phyloP scores from a whole-genome alignment of 2,113 vertebrate genomes.

The Caloenas nicobarica region DNA sequence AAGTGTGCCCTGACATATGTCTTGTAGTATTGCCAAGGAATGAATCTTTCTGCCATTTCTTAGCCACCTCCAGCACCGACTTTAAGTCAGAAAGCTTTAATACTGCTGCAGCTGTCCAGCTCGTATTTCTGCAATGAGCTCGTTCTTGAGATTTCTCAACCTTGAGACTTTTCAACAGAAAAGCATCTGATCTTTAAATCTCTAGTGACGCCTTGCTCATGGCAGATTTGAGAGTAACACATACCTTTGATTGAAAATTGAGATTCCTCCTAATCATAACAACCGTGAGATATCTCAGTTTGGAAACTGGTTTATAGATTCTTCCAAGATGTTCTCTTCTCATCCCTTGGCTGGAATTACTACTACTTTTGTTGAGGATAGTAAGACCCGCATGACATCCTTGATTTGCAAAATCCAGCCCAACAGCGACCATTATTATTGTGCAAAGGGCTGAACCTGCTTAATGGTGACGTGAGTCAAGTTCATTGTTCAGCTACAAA shows the following conservation, averaged over 20 bases:
- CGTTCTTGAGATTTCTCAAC: not conserved
- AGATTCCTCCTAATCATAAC: not conserved
- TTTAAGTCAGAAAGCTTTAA: not conserved
- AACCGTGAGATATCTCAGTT: rapidly evolving
- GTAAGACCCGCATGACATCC: not conserved
- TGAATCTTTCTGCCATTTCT: not conserved
- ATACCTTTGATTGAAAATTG: not conserved
- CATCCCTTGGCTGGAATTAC: not conserved
- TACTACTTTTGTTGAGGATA: not conserved
- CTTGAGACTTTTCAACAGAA: not conserved
- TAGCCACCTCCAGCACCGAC: not conserved
- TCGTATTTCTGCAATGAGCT: not conserved
- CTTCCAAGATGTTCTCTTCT: not conserved
- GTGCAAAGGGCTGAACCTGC: not conserved
- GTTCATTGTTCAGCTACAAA: not conserved
- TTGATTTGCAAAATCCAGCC: not conserved
- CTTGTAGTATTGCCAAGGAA: not conserved
- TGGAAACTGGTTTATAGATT: not conserved
- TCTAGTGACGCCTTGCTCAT: not conserved
- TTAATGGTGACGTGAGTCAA: not conserved
- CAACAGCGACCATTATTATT: not conserved
- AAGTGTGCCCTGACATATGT: not conserved
- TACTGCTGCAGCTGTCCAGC: not conserved
- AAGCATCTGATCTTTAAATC: not conserved
- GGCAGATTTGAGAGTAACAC: not conserved